A percentile compares a stretch with the other conserved stretches of the same genome.
These are phyloP conservation scores for Diplosoma virens DNA, from an alignment of 23 tunicate species.

Conservation along the genomic window DNA sequence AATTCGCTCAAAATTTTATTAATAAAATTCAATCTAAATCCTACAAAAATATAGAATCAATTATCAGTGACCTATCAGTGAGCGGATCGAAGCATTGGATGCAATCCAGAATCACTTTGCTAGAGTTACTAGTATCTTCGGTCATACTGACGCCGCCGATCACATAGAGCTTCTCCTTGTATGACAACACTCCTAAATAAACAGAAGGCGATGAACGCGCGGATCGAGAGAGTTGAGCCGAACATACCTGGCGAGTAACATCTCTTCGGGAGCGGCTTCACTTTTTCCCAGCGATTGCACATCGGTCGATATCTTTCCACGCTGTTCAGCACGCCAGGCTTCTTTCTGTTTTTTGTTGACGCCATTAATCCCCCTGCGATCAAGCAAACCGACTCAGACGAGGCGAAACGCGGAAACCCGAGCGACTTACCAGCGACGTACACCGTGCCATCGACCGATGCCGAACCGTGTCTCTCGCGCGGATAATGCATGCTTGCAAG, in stretches of 20 bases:
- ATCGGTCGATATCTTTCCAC: constrained; percentile 87
- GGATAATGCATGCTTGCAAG: constrained; percentile 73
- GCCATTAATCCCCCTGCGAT: constrained; percentile 91
- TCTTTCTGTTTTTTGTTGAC: constrained; percentile 76
- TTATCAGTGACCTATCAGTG: constrained; percentile 40
- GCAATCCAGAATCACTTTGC: constrained; percentile 80
- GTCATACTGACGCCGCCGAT: constrained; percentile 97
- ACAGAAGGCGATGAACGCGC: no score
- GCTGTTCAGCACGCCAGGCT: constrained; percentile 85
- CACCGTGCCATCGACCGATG: constrained; percentile 83
- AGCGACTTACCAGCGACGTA: constrained; percentile 74
- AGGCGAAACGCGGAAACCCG: background rate
- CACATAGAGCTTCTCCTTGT: constrained; percentile 85
- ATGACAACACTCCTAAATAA: constrained; percentile 60
- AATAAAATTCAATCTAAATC: no score
- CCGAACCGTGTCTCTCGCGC: constrained; percentile 93
- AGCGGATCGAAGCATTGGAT: constrained; percentile 82
- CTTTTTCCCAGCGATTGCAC: constrained; percentile 83
- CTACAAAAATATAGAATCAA: no score
- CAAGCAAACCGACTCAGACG: no score
- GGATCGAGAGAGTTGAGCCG: no score
- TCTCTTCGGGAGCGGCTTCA: constrained; percentile 85
- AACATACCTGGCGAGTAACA: constrained; percentile 90
- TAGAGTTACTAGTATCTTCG: constrained; percentile 71
- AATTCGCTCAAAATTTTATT: no score